A percentile compares a stretch with the other conserved stretches of the same genome.
These are phyloP conservation scores for Vimba vimba DNA, from an alignment of 2,113 vertebrate species.

Conservation along the genomic window DNA sequence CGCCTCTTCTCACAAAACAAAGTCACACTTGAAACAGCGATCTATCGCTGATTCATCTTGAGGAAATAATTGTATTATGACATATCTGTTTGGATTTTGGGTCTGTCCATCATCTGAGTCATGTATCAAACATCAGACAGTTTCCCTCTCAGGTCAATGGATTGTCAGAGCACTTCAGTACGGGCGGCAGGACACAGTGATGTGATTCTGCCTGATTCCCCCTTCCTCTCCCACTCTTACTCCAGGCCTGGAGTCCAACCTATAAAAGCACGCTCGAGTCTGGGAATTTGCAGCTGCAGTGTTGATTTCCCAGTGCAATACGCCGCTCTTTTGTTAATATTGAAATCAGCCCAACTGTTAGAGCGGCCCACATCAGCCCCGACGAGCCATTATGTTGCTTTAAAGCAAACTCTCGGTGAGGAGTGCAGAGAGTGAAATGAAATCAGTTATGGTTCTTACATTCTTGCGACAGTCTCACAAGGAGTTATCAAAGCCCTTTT, in stretches of 20 bases:
- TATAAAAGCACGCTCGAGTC: constrained; percentile 25
- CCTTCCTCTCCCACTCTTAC: constrained; percentile 8
- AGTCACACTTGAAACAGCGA: neutral
- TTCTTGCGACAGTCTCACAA: constrained; percentile 31
- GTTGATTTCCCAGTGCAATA: constrained; percentile 39
- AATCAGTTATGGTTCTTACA: constrained; percentile 36
- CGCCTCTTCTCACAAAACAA: neutral
- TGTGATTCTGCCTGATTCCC: constrained; percentile 13
- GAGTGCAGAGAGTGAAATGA: constrained; percentile 20
- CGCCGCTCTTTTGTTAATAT: constrained; percentile 41
- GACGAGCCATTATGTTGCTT: constrained; percentile 30
- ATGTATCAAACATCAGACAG: constrained; percentile 32
- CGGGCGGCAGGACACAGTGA: constrained; percentile 7
- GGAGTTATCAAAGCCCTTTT: constrained; percentile 33
- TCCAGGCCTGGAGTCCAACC: constrained; percentile 28
- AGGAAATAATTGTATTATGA: constrained; percentile 10
- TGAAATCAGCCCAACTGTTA: constrained; percentile 33
- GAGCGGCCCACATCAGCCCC: constrained; percentile 3
- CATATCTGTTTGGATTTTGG: constrained; percentile 10
- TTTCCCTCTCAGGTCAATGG: constrained; percentile 38
- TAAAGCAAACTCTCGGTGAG: constrained; percentile 19
- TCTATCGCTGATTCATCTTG: neutral
- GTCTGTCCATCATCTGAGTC: constrained; percentile 37
- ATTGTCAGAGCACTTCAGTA: constrained; percentile 40
- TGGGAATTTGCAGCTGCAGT: constrained; percentile 44